These are phyloP conservation scores for Schrankia costaestrigalis DNA, from an alignment of 2,888 invertebrate species.

Conservation along the genomic window DNA sequence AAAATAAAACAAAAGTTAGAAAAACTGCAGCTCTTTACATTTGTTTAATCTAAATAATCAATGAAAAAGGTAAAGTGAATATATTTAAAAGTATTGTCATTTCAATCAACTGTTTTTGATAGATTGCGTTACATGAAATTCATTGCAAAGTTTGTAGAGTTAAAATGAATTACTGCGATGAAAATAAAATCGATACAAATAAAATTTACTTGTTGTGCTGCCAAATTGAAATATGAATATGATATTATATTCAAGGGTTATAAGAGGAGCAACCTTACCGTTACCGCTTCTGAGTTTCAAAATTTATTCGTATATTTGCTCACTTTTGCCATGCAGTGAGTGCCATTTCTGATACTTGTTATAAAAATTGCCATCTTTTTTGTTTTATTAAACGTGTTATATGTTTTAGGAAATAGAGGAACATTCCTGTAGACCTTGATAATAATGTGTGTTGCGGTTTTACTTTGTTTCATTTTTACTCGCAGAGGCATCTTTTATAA, in stretches of 20 bases:
- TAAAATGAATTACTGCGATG: neutral
- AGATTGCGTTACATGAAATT: constrained; percentile 15
- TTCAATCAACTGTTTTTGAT: constrained; percentile 25
- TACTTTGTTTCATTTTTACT: too few species aligned
- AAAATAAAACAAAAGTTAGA: neutral
- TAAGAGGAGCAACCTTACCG: constrained; percentile 20
- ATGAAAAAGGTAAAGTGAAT: too few species aligned
- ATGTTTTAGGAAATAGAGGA: too few species aligned
- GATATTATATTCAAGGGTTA: constrained; percentile 4
- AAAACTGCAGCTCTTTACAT: neutral
- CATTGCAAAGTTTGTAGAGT: neutral
- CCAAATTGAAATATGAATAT: neutral
- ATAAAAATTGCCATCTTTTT: constrained; percentile 16
- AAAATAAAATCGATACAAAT: constrained; percentile 1
- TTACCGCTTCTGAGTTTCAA: constrained; percentile 31
- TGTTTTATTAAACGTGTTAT: constrained; percentile 14
- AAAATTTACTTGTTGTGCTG: neutral
- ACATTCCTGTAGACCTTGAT: too few species aligned
- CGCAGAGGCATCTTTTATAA: too few species aligned
- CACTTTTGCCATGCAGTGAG: constrained; percentile 29
- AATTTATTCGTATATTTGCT: constrained; percentile 41
- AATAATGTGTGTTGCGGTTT: too few species aligned
- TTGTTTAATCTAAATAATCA: too few species aligned
- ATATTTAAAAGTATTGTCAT: too few species aligned
- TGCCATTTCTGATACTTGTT: constrained; percentile 31